Conservation (phyloP, 2,797 vertebrate species). For the Chrosomus eos region DNA sequence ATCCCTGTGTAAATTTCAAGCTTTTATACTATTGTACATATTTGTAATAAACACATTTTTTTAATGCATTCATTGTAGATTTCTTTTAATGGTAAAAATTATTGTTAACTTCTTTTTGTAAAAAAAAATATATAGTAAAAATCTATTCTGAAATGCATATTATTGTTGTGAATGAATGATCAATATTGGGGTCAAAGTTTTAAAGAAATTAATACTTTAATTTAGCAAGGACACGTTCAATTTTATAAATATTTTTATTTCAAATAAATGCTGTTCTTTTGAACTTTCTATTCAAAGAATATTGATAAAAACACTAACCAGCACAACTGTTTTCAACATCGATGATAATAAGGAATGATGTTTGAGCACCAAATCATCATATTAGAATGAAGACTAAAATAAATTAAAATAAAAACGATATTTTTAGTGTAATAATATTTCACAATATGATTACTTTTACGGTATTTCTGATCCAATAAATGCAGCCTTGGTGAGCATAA, state of each 20-base stretch:
- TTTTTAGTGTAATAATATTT: not conserved
- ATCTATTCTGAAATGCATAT: not conserved
- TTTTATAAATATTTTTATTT: not conserved
- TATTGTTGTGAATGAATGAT: not conserved
- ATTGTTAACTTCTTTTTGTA: not conserved
- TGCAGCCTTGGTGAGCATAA: not conserved
- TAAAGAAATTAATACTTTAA: not conserved
- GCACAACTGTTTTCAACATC: not conserved
- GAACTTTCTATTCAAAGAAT: not conserved
- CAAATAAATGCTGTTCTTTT: not conserved
- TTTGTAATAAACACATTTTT: constrained; percentile 53
- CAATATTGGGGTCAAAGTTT: not conserved
- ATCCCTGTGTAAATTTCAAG: constrained; percentile 34
- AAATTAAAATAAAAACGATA: not conserved
- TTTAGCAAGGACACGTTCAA: not conserved
- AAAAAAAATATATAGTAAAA: not conserved
- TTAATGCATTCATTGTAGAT: not conserved
- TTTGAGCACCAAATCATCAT: not conserved
- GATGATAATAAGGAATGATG: not conserved
- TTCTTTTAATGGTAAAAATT: not conserved
- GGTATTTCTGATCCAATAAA: constrained; percentile 1
- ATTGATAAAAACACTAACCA: not conserved
- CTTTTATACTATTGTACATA: constrained; percentile 47
- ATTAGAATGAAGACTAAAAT: not conserved
- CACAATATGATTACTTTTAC: not conserved